Base-by-base conservation (phyloP, 2,888 invertebrate species). In the Tricholauxania praeusta region DNA sequence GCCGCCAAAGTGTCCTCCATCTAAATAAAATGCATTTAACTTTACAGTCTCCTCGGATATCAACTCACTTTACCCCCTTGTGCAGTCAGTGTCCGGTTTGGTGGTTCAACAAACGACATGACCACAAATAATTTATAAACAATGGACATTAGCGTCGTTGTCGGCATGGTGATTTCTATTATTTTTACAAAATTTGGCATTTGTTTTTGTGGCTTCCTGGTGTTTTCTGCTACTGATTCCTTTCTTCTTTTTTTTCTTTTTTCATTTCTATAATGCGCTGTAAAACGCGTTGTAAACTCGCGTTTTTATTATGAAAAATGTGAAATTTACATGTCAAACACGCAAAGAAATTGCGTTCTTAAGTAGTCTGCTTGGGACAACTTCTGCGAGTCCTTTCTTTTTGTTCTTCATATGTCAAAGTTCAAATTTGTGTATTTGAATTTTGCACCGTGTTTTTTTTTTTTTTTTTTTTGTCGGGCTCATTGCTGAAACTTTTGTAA, bases 301-400 rank as follows among this genome's bases (percentile, higher is more conserved):
- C 49, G 51, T 17, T 69, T 69, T 62, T 69, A 32, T 68, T 10
- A 28, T 62, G 51, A 69, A 69, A 69, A 69, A 52, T 69, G 17
- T 17, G 51, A 52, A 69, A 69, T 60, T 69, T 60, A 69, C 69
- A 69, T 69, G 69, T 69, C 60, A 60, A 60, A 60, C 60, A 60
- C 52, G 55, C 49, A 49, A 39, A 22, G n/a, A 19, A 39, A 49
- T 49, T 68, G 59, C 49, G 59, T 68, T 68, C 32, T 60, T 59
- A 39, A 39, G 39, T 39, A 39, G 39, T 10, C 39, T 10, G 39
- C 22, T 49, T 48, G 32, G 48, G 19, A 59, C 14, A 12, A 47
- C 59, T 55, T 51, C n/a, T 12, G 51, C n/a, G n/a, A 17, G 12
- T 49, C 52, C 65, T 15, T 53, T 39, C 65, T 15, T 53, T 39